A percentile compares a stretch with the other conserved stretches of the same genome.
Evolutionary conservation across 2,888 invertebrate species (phyloP).

Genomic region (Gandaritis pyraliata): DNA sequence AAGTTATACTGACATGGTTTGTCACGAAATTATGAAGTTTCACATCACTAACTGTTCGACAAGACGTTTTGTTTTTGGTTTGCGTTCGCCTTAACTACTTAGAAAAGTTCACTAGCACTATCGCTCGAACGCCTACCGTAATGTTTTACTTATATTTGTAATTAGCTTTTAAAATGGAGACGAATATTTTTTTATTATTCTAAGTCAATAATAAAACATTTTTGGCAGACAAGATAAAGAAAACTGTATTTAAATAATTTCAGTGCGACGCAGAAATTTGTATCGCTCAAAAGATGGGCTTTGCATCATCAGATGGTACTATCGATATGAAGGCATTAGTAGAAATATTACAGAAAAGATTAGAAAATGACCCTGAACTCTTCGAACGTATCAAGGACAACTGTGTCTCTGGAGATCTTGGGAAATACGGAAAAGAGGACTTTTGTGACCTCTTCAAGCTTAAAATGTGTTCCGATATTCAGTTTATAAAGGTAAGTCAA

Average conservation of each 20-base stretch:
- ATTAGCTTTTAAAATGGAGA: no score
- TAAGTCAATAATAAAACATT: no score
- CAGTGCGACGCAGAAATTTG: constrained; percentile 53
- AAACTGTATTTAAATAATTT: constrained; percentile 31
- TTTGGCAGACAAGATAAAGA: no score
- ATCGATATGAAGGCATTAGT: constrained; percentile 43
- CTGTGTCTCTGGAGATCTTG: constrained; percentile 46
- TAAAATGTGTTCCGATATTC: constrained; percentile 38
- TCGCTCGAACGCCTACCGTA: no score
- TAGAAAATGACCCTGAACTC: constrained; percentile 35
- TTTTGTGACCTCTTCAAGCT: constrained; percentile 47
- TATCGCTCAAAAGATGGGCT: constrained; percentile 47
- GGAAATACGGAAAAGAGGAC: constrained; percentile 43
- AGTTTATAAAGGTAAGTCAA: constrained; percentile 36
- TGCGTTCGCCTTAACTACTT: no score
- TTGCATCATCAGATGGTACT: constrained; percentile 45
- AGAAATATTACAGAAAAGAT: constrained; percentile 22
- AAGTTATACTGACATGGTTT: no score
- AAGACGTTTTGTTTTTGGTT: no score
- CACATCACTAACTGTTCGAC: no score
- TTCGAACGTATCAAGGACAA: constrained; percentile 38
- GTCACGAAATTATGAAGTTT: no score
- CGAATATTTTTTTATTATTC: no score
- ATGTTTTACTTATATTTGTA: no score
- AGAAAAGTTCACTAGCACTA: no score